Percentiles rank a stretch among this genome's conserved stretches.
phyloP scores from a whole-genome alignment of 1,140 invertebrate species.

The Aporrectodea caliginosa region DNA sequence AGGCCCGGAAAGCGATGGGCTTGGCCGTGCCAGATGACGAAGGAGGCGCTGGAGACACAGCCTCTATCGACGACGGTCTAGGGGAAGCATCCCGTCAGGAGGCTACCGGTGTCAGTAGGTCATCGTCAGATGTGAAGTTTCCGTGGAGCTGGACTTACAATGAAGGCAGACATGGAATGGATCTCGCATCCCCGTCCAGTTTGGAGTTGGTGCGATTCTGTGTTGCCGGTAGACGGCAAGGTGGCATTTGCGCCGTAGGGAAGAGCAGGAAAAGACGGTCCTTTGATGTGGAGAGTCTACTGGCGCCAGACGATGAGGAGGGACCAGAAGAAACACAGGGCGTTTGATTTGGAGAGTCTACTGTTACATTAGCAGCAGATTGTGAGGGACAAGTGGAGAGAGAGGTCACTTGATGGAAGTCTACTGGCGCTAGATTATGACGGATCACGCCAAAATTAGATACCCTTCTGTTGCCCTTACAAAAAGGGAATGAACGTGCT shows the following conservation, averaged over 20 bases:
- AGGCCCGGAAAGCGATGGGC: slow-evolving; percentile 93
- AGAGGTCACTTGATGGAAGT: too few relatives aligned
- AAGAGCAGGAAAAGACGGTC: slow-evolving; percentile 65
- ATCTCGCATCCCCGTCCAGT: too few relatives aligned
- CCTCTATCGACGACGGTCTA: slow-evolving; percentile 33
- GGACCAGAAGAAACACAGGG: too few relatives aligned
- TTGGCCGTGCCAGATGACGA: slow-evolving; percentile 84
- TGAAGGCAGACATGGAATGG: too few relatives aligned
- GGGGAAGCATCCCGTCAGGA: slow-evolving; percentile 1
- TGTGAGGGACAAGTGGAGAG: too few relatives aligned
- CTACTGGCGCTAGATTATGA: too few relatives aligned
- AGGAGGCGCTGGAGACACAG: slow-evolving; percentile 79
- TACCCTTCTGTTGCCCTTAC: too few relatives aligned
- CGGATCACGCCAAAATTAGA: too few relatives aligned
- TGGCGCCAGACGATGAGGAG: slow-evolving; percentile 60
- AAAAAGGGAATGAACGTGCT: too few relatives aligned
- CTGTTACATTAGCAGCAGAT: too few relatives aligned
- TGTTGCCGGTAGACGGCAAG: background rate
- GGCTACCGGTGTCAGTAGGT: too few relatives aligned
- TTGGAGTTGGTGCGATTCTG: background rate
- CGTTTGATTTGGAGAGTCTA: too few relatives aligned
- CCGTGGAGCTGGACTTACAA: background rate
- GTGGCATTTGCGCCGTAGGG: background rate
- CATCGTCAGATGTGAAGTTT: background rate
- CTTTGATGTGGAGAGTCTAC: slow-evolving; percentile 88